Base-by-base conservation (phyloP, 2,888 invertebrate species). In the Brachyopa scutellaris region DNA sequence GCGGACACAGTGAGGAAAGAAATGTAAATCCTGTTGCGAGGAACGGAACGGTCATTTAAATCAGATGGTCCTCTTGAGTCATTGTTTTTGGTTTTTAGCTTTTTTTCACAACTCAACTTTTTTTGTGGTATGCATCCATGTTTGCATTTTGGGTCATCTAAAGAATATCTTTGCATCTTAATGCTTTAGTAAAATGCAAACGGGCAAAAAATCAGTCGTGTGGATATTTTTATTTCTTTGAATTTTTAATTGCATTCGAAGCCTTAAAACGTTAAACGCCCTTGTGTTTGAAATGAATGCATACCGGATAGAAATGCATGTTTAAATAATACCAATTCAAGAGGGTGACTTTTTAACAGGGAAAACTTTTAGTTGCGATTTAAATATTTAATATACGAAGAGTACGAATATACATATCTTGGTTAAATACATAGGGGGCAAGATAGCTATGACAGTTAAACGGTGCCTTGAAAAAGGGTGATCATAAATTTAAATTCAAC, bases 101-200 rank as follows among this genome's bases (percentile, higher is more conserved):
- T 47, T 11, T 47, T 38, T 53, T 8, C n/a, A 21, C 15, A 36
- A 57, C 13, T 23, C n/a, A 26, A 26, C 26, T 67, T 36, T 51
- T 17, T 57, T 23, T 62, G 33, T 49, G 38, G 33, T 40, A 15
- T 6, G 3, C 33, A 36, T 42, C 15, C 42, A 26, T 74, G 59
- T 66, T 79, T 79, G 78, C 49, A 53, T 73, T 79, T 79, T 79
- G 66, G 73, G 78, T 73, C 73, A 79, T 62, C 45, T 38, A 49
- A 47, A 47, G 53, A 61, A 73, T 61, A 79, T 45, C 53, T 61
- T 67, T 73, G 59, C 73, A 72, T 72, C 51, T 42, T 59, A 62
- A 51, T 64, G 26, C 38, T 36, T 33, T 2, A 47, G 26, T 26
- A n/a, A 23, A 53, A 33, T 33, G 26, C 42, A 21, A 47, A 73